Conservation (phyloP, 2,797 vertebrate genomes). For the Semotilus atromaculatus region DNA sequence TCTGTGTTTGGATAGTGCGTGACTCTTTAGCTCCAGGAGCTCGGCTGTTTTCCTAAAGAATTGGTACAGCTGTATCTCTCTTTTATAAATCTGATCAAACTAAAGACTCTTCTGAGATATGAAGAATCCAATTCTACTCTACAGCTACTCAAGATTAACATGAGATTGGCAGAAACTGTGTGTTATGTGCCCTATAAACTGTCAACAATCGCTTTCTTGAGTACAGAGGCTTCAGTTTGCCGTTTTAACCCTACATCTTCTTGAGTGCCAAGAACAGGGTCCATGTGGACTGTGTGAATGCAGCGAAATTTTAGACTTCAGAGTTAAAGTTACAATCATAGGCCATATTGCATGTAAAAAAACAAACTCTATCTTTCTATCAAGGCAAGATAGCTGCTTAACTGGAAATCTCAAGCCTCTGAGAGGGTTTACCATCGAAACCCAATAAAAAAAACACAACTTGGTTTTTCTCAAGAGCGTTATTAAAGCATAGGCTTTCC, state of each 20-base stretch:
- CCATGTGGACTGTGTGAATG: not conserved
- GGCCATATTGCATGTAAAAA: too few relatives aligned
- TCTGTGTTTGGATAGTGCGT: too few relatives aligned
- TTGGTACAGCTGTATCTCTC: too few relatives aligned
- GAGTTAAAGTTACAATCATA: too few relatives aligned
- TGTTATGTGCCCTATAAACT: not conserved
- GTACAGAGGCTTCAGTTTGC: not conserved
- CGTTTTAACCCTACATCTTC: not conserved
- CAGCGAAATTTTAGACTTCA: not conserved
- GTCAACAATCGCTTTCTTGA: not conserved
- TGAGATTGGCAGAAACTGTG: too few relatives aligned
- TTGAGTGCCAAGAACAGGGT: not conserved
- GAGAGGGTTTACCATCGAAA: constrained; percentile 38
- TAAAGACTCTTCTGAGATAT: too few relatives aligned
- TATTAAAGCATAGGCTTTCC: constrained; percentile 54
- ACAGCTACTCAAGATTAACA: too few relatives aligned
- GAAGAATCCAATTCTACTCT: too few relatives aligned
- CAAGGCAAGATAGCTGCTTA: constrained; percentile 22
- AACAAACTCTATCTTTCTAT: constrained; percentile 14
- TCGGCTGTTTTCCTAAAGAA: too few relatives aligned
- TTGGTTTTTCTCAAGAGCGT: constrained; percentile 48
- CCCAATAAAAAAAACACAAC: constrained; percentile 53
- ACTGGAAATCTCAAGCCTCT: constrained; percentile 25
- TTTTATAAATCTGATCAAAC: too few relatives aligned
- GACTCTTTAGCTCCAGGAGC: too few relatives aligned